Percentiles rank a stretch among this genome's conserved stretches.
phyloP scores from a whole-genome alignment of 2,888 invertebrate species.

The Hirudinaria manillensis region DNA sequence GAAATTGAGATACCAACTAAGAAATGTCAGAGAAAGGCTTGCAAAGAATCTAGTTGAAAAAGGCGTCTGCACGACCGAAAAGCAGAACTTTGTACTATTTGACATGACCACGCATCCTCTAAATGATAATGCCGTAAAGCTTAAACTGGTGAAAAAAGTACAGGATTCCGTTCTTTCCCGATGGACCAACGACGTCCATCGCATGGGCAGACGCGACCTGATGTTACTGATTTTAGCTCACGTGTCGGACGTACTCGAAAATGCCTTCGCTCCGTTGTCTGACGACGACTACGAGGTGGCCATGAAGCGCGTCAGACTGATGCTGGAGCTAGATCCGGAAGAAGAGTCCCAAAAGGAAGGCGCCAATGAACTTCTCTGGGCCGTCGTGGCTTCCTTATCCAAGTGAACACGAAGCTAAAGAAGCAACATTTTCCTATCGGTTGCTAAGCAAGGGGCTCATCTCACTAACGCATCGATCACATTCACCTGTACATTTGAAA shows the following conservation, averaged over 20 bases:
- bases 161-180: conserved; percentile 89
- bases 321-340: conserved; percentile 93
- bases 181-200: conserved; percentile 90
- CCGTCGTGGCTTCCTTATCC: conserved; percentile 94
- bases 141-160: conserved; percentile 83
- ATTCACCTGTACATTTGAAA: too few relatives aligned
- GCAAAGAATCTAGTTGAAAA: conserved; percentile 99
- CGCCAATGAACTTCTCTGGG: conserved; percentile 83
- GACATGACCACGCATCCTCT: conserved; percentile 99
- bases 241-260: conserved; percentile 96
- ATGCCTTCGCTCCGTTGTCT: conserved; percentile 94
- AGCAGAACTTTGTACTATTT: conserved; percentile 97
- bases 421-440: not conserved
- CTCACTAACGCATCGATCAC: too few relatives aligned
- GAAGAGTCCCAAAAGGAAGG: conserved; percentile 77
- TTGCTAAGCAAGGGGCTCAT: too few relatives aligned
- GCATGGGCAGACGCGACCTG: conserved; percentile 90
- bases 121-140: conserved; percentile 88
- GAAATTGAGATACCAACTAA: conserved; percentile 91
- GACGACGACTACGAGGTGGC: conserved; percentile 93
- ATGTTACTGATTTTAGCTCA: conserved; percentile 91
- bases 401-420: conserved; percentile 61
- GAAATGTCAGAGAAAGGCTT: conserved; percentile 95
- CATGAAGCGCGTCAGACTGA: conserved; percentile 88
- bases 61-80: conserved; percentile 95